Conservation (phyloP, 1,140 invertebrate species). For the Grapholita molesta region DNA sequence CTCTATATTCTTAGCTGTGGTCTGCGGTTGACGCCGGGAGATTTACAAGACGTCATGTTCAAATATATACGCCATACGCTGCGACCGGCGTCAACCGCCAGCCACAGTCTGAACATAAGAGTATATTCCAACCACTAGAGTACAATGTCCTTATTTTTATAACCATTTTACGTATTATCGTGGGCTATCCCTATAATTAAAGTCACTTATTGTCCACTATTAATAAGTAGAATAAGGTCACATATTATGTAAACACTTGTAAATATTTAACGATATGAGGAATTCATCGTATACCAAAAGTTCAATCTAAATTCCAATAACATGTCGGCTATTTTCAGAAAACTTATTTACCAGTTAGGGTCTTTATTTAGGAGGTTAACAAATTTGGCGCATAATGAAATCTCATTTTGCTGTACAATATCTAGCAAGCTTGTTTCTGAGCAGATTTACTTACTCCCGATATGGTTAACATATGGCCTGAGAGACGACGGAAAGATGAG, state of each 20-base stretch:
- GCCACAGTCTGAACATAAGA: neutral
- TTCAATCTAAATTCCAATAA: constrained; percentile 32
- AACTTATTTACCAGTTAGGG: constrained; percentile 27
- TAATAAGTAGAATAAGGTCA: constrained; percentile 27
- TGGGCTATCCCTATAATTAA: constrained; percentile 30
- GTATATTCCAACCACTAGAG: neutral
- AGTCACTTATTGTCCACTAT: constrained; percentile 47
- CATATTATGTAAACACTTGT: constrained; percentile 30
- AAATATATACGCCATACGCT: too few species aligned
- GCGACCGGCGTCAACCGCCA: too few species aligned
- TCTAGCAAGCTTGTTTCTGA: constrained; percentile 7
- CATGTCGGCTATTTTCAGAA: constrained; percentile 43
- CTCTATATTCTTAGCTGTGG: neutral
- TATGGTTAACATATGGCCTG: neutral
- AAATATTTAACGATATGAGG: constrained; percentile 40
- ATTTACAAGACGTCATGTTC: too few species aligned
- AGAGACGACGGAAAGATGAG: too few species aligned
- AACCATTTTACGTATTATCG: neutral
- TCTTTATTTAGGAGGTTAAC: constrained; percentile 9
- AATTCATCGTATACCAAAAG: constrained; percentile 39
- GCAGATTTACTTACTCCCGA: neutral
- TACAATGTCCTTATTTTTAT: neutral
- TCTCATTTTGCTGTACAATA: constrained; percentile 14
- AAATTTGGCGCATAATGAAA: neutral
- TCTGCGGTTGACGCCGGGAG: too few species aligned